Conservation (phyloP, 2,797 vertebrate genomes). For the Pteronotus mesoamericanus region DNA sequence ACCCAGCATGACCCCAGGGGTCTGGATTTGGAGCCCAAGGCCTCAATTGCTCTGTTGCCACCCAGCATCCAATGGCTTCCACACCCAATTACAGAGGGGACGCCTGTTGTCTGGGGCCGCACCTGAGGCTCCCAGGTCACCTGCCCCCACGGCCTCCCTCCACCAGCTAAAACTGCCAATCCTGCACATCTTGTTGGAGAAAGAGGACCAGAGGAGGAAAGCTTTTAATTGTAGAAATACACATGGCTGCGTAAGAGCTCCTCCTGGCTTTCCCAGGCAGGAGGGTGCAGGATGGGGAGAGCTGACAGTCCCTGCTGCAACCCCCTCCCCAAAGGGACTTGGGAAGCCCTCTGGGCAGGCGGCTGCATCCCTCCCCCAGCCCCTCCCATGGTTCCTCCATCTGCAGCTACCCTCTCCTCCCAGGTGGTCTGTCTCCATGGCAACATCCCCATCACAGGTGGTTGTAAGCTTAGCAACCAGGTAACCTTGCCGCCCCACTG, state of each 20-base stretch:
- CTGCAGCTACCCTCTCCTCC: neutral
- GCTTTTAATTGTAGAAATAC: neutral
- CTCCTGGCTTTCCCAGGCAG: neutral
- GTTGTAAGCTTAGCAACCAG: slow-evolving; percentile 62
- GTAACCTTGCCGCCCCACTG: neutral
- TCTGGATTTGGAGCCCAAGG: neutral
- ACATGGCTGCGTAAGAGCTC: neutral
- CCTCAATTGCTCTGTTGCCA: neutral
- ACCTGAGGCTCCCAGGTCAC: neutral
- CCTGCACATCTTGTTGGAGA: accelerated
- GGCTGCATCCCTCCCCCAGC: neutral
- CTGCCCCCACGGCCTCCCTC: neutral
- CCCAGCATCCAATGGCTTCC: neutral
- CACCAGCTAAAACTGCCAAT: accelerated
- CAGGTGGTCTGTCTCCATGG: slow-evolving; percentile 32
- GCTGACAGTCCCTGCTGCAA: too few relatives aligned
- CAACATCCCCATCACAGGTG: neutral
- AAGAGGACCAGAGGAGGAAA: neutral
- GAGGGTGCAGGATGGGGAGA: neutral
- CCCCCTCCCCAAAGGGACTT: neutral
- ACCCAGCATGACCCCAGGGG: neutral
- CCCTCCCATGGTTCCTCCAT: neutral
- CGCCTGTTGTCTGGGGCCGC: neutral
- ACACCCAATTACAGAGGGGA: neutral
- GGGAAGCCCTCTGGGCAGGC: neutral